A percentile compares a stretch with the other conserved stretches of the same genome.
phyloP scores from a whole-genome alignment of 2,113 vertebrate genomes.

The Atractosteus spatula region DNA sequence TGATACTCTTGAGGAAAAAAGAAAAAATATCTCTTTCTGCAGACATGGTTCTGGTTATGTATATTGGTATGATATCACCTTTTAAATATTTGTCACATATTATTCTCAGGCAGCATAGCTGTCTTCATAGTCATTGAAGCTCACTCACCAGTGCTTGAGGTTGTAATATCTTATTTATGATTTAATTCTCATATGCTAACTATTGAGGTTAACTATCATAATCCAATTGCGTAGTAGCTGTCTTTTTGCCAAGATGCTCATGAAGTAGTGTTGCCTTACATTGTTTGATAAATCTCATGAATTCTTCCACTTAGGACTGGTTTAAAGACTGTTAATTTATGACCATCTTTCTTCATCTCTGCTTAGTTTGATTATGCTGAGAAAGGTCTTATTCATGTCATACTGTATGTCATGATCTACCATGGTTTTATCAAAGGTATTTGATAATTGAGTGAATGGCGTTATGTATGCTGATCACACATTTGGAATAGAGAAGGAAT shows the following conservation, averaged over 20 bases:
- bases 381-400: too few relatives aligned
- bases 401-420: too few relatives aligned
- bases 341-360: background rate
- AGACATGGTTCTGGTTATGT: background rate
- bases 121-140: too few relatives aligned
- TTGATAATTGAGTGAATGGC: too few relatives aligned
- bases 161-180: background rate
- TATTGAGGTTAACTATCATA: background rate
- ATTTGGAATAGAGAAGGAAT: too few relatives aligned
- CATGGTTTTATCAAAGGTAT: too few relatives aligned
- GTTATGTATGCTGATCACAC: too few relatives aligned
- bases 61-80: background rate
- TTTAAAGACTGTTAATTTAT: background rate
- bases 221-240: background rate
- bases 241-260: background rate
- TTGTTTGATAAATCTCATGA: background rate
- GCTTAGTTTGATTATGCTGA: background rate
- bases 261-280: background rate
- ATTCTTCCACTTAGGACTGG: background rate
- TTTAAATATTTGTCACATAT: conserved; percentile 11
- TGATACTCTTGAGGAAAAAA: background rate
- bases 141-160: background rate
- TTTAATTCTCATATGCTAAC: background rate
- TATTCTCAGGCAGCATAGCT: too few relatives aligned
- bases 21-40: too few relatives aligned